Base-by-base conservation (phyloP, 2,797 vertebrate genomes). In the Sparus aurata region DNA sequence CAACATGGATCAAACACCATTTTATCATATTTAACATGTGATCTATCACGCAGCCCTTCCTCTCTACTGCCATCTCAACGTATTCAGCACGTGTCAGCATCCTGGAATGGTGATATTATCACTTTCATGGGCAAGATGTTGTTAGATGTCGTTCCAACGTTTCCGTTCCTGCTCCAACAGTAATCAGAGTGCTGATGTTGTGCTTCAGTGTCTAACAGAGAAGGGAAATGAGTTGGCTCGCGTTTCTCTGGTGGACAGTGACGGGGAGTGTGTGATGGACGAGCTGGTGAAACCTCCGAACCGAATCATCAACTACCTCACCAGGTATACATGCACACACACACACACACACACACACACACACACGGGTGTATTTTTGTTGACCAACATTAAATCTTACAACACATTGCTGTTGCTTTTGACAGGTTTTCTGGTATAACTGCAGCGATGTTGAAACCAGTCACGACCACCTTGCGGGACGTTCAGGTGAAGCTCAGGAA, bases 401-500 rank as follows among this genome's bases (percentile, higher is more conserved):
- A 74, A 17, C 16, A 13, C 1, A 41, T 50, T 18, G 66, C 25
- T 62, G 11, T 41, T 50, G 18, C 46, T 22, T 41, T 54, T 65
- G 15, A 70, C 49, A 99, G 97, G 83, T 98, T 95, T 87, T 99
- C 97, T 9, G 97, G 97, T 54, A 94, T 99, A 84, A 99, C 97
- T 0, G 89, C 77, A 41, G 86, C 90, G 3, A 95, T 97, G 92
- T 85, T 99, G 73, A 83, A 58, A 25, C 94, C 95, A 1, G 87
- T 98, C 79, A 96, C 75, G 13, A 97, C 96, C 9, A 95, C 89
- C 50, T 93, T 98, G 9, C 75, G 87, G 41, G 96, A 97, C 2
- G 90, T 98, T 58, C 98, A 97, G 71, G 75, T 17, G 1, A 95
- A 84, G 74, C 67, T 98, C 27, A 94, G 85, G 89, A 59, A 79